phyloP scores from a whole-genome alignment of 2,888 invertebrate genomes.

The Phortica magna region DNA sequence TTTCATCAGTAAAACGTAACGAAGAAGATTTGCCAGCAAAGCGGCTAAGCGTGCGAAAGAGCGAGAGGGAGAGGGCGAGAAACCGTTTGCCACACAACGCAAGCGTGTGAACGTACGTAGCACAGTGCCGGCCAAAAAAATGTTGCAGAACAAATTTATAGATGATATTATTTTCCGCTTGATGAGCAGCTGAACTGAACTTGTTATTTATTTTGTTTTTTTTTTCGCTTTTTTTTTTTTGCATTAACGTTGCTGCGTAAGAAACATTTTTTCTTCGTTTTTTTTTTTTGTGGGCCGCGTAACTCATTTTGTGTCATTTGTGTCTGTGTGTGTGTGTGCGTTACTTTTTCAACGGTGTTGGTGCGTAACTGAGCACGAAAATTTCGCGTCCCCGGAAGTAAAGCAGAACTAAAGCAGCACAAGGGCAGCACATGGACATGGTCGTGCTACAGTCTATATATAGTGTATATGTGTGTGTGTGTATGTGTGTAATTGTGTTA shows the following conservation, averaged over 20 bases:
- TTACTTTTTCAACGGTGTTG: conserved; percentile 50
- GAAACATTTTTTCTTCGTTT: conserved; percentile 41
- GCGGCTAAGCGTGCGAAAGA: conserved; percentile 35
- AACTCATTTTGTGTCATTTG: conserved; percentile 47
- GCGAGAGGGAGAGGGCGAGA: conserved; percentile 35
- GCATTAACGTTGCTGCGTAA: conserved; percentile 20
- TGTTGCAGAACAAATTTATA: conserved; percentile 59
- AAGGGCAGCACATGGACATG: not conserved
- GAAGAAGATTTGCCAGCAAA: not conserved
- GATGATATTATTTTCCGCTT: conserved; percentile 73
- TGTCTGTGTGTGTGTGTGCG: conserved; percentile 40
- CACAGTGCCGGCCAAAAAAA: not conserved
- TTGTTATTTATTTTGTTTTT: conserved; percentile 58
- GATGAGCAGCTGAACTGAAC: conserved; percentile 70
- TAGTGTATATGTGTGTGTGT: not conserved
- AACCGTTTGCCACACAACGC: not conserved
- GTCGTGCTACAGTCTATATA: not conserved
- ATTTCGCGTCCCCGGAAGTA: conserved; percentile 19
- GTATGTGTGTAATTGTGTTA: not conserved
- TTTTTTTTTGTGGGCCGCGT: conserved; percentile 50
- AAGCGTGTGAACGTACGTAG: not conserved
- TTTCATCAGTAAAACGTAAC: conserved; percentile 57
- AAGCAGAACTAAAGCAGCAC: not conserved
- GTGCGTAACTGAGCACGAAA: conserved; percentile 70
- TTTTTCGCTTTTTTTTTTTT: not conserved